Evolutionary conservation across 2,797 vertebrate species (phyloP).

Genomic region (Strix occidentalis): DNA sequence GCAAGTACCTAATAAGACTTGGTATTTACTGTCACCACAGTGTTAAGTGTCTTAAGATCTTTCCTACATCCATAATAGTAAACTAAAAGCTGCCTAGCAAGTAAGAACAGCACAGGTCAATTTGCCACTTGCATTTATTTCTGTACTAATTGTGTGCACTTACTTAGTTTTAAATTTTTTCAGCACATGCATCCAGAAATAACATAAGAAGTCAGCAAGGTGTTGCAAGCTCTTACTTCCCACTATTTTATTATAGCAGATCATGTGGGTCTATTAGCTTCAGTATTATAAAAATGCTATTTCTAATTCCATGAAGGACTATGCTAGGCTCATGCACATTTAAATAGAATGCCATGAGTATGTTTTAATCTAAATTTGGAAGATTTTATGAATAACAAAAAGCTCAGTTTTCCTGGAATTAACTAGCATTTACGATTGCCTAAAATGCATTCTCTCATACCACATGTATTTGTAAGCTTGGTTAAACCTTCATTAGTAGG

Average conservation of each 20-base stretch:
- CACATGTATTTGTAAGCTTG: not conserved
- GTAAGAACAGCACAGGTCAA: not conserved
- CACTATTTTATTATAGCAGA: not conserved
- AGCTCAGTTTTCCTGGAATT: not conserved
- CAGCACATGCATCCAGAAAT: not conserved
- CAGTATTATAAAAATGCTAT: not conserved
- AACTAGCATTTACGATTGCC: not conserved
- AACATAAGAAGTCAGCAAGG: not conserved
- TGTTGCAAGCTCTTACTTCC: not conserved
- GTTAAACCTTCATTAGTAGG: not conserved
- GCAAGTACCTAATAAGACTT: not conserved
- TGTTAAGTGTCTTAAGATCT: not conserved
- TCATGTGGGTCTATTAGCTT: not conserved
- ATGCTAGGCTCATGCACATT: not conserved
- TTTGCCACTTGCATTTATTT: not conserved
- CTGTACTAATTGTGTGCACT: not conserved
- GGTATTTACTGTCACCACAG: not conserved
- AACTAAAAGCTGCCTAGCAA: not conserved
- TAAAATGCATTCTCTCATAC: not conserved
- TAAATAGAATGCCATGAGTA: not conserved
- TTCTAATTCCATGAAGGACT: not conserved
- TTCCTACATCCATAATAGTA: not conserved
- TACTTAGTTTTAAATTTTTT: not conserved
- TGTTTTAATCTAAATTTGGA: slow-evolving; percentile 13
- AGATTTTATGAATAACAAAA: not conserved